Evolutionary conservation across 1,140 invertebrate species (phyloP).

Genomic region (Drosophila pruinosa): DNA sequence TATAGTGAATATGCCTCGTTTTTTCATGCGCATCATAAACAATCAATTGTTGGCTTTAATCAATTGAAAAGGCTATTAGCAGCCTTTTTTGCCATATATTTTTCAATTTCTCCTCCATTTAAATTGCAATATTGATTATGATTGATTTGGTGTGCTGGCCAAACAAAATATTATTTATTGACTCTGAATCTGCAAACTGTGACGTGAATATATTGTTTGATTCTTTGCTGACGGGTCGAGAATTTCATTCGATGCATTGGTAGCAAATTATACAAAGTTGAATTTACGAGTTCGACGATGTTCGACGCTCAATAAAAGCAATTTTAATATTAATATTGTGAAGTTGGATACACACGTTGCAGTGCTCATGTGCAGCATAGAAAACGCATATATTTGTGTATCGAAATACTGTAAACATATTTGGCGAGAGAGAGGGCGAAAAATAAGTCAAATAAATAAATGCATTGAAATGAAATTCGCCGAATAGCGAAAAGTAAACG

Average conservation of each 20-base stretch:
- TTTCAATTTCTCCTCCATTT: constrained; percentile 2
- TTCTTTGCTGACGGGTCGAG: constrained; percentile 9
- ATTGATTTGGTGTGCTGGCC: constrained; percentile 61
- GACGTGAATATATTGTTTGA: constrained; percentile 19
- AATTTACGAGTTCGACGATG: constrained; percentile 66
- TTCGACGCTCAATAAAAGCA: constrained; percentile 43
- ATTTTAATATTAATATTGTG: constrained; percentile 73
- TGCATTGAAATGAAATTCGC: constrained; percentile 55
- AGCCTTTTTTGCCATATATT: not conserved
- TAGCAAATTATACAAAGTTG: constrained; percentile 63
- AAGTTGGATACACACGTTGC: constrained; percentile 34
- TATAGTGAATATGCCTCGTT: not conserved
- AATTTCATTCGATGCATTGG: constrained; percentile 11
- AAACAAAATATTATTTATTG: constrained; percentile 58
- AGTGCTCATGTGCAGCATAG: constrained; percentile 18
- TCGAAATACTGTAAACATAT: too few relatives aligned
- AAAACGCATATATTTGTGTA: constrained; percentile 45
- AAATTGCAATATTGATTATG: constrained; percentile 54
- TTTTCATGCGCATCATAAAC: not conserved
- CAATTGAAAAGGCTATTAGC: constrained; percentile 4
- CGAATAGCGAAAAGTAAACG: constrained; percentile 41
- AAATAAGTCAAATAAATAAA: constrained; percentile 76
- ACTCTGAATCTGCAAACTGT: constrained; percentile 22
- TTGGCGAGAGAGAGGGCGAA: not conserved
- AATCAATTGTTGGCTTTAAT: constrained; percentile 20